Base-by-base conservation (phyloP, 2,113 vertebrate genomes). In the Callocephalon fimbriatum region DNA sequence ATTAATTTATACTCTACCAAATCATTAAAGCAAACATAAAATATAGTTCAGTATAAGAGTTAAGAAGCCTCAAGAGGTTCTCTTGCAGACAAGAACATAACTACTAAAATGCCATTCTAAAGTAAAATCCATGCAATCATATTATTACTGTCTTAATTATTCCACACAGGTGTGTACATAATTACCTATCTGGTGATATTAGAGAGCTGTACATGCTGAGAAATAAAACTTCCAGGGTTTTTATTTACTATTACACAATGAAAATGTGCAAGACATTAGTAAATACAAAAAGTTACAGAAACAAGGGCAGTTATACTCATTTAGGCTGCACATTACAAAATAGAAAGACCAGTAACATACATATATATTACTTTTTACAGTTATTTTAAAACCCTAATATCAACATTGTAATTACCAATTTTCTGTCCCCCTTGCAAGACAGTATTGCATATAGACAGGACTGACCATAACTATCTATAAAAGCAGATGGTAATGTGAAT, bases 401-500 rank as follows among this genome's bases (percentile, higher is more conserved):
- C 20, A 73, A 27, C 35, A 91, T 1, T 51, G 11, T 42, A 76
- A 84, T 32, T 5, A 73, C 27, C 3, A 3, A 65, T 53, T 44
- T 93, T 65, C 70, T 48, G 22, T 59, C n/a, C 31, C 27, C 16
- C 31, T 65, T 65, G 22, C 37, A 89, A 47, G 35, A 51, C 14
- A 80, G 13, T 32, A 83, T 3, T 37, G 53, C 15, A 42, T 0
- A 0, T 7, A 47, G 26, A 45, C n/a, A 79, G 61, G 21, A 26
- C 42, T 40, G 32, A 3, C 44, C 42, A 48, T 9, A 10, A 59
- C 17, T 50, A 47, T 11, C 42, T 15, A 81, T 12, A 73, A 95
- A 86, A 87, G 48, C 26, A 61, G 51, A 72, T 2, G 4, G 10
- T 22, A 71, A 56, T 5, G 5, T 48, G 23, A 89, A 56, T 54